Evolutionary conservation across 2,888 invertebrate genomes (phyloP), one percentile per base, ranked within the genome.

Genomic region (Nycteola revayana): DNA sequence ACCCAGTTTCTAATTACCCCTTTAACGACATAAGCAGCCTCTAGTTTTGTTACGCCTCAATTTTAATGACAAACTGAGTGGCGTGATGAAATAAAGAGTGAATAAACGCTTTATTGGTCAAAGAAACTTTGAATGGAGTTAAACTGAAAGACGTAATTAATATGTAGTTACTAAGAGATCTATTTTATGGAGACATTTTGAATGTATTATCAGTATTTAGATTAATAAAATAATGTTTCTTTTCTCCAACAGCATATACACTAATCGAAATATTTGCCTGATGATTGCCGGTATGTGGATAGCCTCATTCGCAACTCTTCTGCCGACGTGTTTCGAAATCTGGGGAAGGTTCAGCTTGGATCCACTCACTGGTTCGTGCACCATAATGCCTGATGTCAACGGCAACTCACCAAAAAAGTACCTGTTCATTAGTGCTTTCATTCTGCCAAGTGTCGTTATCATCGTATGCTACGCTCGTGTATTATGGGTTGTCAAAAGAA

Each of bases 321-420:
- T 93, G 28, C 92, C 94, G 1, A 95, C 95, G 0, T 93, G 94
- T 90, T 80, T 94, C 22, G 94, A 92, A 25, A 79, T 89, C 23
- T 96, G 95, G 95, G 96, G 96, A 1, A 88, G 90, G 30, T 96
- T 96, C 60, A 95, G 95, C 1, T 84, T 95, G 43, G 94, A 96
- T 62, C 82, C 81, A 0, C 77, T 79, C 10, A 93, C 95, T 30
- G 94, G 95, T 0, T 95, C 95, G 6, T 96, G 96, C 66, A 94
- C 95, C 18, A 95, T 96, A 55, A 81, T 94, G 0, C 91, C 90
- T 0, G 94, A 94, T 62, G 68, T 85, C 21, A 80, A 92, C 56
- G 90, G 91, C 40, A 90, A 92, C 27, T 92, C 94, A 28, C 93
- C 95, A 1, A 97, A 95, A 73, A 93, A 91, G 55, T 92, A 94